Base-by-base conservation (phyloP, 2,888 invertebrate species). In the Sepioteuthis lessoniana region DNA sequence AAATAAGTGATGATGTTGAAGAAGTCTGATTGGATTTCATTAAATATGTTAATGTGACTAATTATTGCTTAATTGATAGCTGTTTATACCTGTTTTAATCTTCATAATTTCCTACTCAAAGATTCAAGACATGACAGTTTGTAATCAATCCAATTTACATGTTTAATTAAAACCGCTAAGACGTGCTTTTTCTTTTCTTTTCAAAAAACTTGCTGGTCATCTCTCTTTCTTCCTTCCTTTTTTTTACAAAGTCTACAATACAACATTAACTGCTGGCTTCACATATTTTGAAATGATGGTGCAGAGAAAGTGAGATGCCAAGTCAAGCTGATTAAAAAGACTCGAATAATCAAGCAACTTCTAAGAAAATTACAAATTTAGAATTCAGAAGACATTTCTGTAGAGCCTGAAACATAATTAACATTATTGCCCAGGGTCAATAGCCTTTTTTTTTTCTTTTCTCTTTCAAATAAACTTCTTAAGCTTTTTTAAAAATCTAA, bases 21-120 rank as follows among this genome's bases (percentile, higher is more conserved):
- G 76, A 76, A n/a, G n/a, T 76, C 76, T 76, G 76, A 76, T 76
- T 76, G 76, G 76, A 76, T 76, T 76, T 76, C 76, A 76, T 76
- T 76, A 76, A 76, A 13, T 76, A 76, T 76, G 76, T 76, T 76
- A 76, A 76, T 76, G n/a, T n/a, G n/a, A 76, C n/a, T 76, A 76
- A 76, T 76, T 76, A 76, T 76, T 76, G n/a, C 76, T 76, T 76
- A 76, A 76, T 76, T 76, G 76, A 76, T n/a, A n/a, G 16, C n/a
- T n/a, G n/a, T n/a, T 76, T 76, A 76, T 76, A 21, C 76, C n/a
- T 21, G 55, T 21, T 55, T 55, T 55, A 55, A 55, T 55, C 55
- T 55, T 55, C 55, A 55, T 55, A 55, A 55, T 76, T 76, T 76
- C 76, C 16, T n/a, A 76, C 76, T 76, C 76, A 16, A 3, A 76